phyloP scores from a whole-genome alignment of 2,113 vertebrate genomes.

The Numida meleagris region DNA sequence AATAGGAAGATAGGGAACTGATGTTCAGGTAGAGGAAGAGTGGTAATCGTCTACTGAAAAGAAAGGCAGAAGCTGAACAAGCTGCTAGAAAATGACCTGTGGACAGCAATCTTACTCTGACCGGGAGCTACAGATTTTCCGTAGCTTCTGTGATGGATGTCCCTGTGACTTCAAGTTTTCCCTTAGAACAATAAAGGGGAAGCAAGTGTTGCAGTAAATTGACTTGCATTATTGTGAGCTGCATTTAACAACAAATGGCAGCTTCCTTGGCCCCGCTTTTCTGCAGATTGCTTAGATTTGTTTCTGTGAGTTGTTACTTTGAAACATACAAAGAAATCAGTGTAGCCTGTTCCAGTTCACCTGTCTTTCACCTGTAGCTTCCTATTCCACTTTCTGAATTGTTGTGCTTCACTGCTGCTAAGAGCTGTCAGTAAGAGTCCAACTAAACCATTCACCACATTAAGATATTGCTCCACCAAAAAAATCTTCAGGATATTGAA shows the following conservation, averaged over 20 bases:
- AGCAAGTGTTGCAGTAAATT: neutral
- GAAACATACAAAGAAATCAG: neutral
- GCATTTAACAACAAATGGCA: slow-evolving; percentile 14
- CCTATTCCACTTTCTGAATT: neutral
- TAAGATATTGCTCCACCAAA: neutral
- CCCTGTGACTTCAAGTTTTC: neutral
- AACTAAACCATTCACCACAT: neutral
- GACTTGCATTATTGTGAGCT: neutral
- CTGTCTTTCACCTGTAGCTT: neutral
- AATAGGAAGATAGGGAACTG: neutral
- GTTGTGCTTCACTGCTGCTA: neutral
- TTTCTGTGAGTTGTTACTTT: neutral
- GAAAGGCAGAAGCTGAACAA: neutral
- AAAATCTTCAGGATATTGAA: neutral
- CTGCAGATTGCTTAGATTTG: neutral
- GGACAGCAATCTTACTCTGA: neutral
- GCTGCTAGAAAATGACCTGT: neutral
- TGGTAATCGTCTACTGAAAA: neutral
- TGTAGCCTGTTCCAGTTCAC: neutral
- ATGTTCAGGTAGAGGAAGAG: neutral
- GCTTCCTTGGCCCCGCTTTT: slow-evolving; percentile 11
- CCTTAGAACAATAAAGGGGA: neutral
- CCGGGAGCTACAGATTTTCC: neutral
- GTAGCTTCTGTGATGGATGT: neutral
- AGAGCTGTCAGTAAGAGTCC: neutral